Percentiles rank a stretch among this genome's conserved stretches.
Evolutionary conservation across 2,888 invertebrate species (phyloP).

Genomic region (Anarsia innoxiella): DNA sequence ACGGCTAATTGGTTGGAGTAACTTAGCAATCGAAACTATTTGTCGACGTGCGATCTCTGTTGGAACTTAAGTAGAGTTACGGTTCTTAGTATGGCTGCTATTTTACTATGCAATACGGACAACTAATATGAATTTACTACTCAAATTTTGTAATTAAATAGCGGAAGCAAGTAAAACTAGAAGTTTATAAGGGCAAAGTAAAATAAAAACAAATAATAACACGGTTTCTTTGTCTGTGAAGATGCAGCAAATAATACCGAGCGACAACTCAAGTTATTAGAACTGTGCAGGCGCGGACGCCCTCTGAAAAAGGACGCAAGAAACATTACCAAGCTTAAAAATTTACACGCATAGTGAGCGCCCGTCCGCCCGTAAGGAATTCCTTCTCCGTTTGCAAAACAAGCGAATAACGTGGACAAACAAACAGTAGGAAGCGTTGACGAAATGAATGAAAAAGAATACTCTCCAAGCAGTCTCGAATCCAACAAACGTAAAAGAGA

Average conservation of each 20-base stretch:
- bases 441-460: slow-evolving; percentile 62
- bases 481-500: slow-evolving; percentile 71
- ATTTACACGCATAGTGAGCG: slow-evolving; percentile 62
- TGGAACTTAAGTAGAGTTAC: no score
- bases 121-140: no score
- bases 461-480: slow-evolving; percentile 48
- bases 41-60: slow-evolving; percentile 21
- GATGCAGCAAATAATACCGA: slow-evolving; percentile 16
- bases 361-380: slow-evolving; percentile 50
- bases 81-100: no score
- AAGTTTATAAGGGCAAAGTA: background rate
- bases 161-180: no score
- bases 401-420: slow-evolving; percentile 50
- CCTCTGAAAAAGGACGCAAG: slow-evolving; percentile 29
- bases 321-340: slow-evolving; percentile 52
- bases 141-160: no score
- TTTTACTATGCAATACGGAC: no score
- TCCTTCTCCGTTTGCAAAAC: slow-evolving; percentile 25
- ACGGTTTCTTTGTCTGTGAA: slow-evolving; percentile 1
- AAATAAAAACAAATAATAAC: background rate
- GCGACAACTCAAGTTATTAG: slow-evolving; percentile 36
- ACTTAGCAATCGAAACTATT: slow-evolving; percentile 29
- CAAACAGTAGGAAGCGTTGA: slow-evolving; percentile 56
- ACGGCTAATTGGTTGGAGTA: slow-evolving; percentile 29
- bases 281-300: no score